These are phyloP conservation scores for Atrina japonica DNA, from an alignment of 2,888 invertebrate species.

Conservation along the genomic window DNA sequence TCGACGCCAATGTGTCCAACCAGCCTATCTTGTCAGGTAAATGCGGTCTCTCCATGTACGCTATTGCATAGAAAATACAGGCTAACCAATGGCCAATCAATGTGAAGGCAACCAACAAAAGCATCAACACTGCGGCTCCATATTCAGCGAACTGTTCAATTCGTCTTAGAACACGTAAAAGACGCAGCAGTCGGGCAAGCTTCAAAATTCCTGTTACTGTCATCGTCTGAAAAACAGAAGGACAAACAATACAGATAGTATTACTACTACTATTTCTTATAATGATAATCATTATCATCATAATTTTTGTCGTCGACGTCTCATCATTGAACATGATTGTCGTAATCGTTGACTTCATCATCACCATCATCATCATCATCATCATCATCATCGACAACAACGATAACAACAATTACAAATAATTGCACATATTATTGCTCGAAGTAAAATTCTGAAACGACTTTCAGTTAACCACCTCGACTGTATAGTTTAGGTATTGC, in stretches of 20 bases:
- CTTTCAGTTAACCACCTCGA: too few relatives aligned
- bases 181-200: slow-evolving; percentile 76
- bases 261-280: not conserved
- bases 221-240: slow-evolving; percentile 76
- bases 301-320: too few relatives aligned
- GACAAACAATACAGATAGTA: not conserved
- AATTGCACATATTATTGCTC: too few relatives aligned
- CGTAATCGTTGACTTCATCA: too few relatives aligned
- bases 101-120: slow-evolving; percentile 80
- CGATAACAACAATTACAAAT: too few relatives aligned
- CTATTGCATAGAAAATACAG: slow-evolving; percentile 81
- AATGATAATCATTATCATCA: too few relatives aligned
- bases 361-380: too few relatives aligned
- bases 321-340: too few relatives aligned
- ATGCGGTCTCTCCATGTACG: slow-evolving; percentile 77
- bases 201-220: slow-evolving; percentile 80
- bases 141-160: slow-evolving; percentile 81
- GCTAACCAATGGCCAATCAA: slow-evolving; percentile 81
- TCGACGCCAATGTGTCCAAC: slow-evolving; percentile 77
- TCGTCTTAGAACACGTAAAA: slow-evolving; percentile 79
- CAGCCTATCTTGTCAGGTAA: slow-evolving; percentile 75
- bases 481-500: too few relatives aligned
- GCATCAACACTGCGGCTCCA: slow-evolving; percentile 79
- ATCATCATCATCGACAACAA: too few relatives aligned
- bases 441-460: too few relatives aligned